Evolutionary conservation across 2,888 invertebrate species (phyloP).

Genomic region (Drosophila sordidapex): DNA sequence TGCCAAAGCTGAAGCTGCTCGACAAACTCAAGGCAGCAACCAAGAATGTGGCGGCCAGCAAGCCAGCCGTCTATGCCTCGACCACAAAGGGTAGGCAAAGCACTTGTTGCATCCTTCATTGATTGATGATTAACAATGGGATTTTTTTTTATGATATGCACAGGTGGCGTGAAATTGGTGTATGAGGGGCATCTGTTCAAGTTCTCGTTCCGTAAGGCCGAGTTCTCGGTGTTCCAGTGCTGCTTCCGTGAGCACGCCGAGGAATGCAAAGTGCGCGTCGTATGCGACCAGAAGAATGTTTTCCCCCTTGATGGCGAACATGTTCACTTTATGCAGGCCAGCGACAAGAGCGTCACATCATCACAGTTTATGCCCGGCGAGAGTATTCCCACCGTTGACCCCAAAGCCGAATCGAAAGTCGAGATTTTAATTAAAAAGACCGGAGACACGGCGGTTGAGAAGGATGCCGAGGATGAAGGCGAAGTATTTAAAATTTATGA

Average conservation of each 20-base stretch:
- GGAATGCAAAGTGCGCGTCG: conserved; percentile 82
- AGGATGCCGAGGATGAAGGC: conserved; percentile 35
- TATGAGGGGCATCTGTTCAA: conserved; percentile 83
- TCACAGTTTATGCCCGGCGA: conserved; percentile 77
- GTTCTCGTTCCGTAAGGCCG: conserved; percentile 82
- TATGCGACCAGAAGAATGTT: conserved; percentile 81
- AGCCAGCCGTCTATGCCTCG: conserved; percentile 81
- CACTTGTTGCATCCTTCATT: conserved; percentile 50
- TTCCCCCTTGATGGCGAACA: conserved; percentile 82
- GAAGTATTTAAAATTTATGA: conserved; percentile 57
- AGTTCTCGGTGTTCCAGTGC: conserved; percentile 83
- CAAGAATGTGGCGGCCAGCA: conserved; percentile 55
- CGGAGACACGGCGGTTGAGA: conserved; percentile 5
- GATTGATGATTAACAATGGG: background rate
- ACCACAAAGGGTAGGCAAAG: conserved; percentile 79
- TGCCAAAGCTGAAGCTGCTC: conserved; percentile 66
- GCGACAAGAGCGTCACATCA: conserved; percentile 83
- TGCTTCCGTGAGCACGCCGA: conserved; percentile 83
- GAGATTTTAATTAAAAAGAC: conserved; percentile 29
- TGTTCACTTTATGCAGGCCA: conserved; percentile 82
- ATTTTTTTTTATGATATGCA: background rate
- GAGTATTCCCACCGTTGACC: conserved; percentile 15
- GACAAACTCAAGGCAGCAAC: conserved; percentile 73
- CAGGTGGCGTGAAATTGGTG: conserved; percentile 83
- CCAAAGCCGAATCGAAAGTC: conserved; percentile 36